phyloP scores from a whole-genome alignment of 23 tunicate genomes.

The Styela clava region DNA sequence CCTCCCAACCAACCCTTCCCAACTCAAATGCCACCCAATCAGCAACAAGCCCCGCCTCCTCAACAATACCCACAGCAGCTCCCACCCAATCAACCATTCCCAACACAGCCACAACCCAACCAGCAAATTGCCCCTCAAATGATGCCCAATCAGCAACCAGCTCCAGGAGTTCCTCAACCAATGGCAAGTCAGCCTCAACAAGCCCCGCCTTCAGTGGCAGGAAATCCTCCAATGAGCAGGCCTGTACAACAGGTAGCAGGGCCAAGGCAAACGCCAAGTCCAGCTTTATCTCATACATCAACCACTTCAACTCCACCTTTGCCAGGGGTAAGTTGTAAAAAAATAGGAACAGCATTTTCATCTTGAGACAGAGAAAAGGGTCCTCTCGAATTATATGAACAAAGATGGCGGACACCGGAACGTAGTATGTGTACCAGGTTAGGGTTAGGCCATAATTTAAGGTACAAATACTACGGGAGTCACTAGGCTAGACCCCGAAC shows the following conservation, averaged over 20 bases:
- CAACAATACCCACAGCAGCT: neutral
- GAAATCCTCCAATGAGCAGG: neutral
- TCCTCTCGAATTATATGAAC: neutral
- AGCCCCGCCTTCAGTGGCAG: neutral
- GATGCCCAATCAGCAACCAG: slow-evolving; percentile 1
- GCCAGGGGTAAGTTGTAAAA: neutral
- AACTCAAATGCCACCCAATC: slow-evolving; percentile 4
- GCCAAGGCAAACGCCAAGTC: slow-evolving; percentile 20
- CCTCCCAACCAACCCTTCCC: slow-evolving; percentile 5
- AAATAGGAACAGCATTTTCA: no score
- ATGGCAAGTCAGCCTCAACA: neutral
- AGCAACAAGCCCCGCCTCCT: neutral
- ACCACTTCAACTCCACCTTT: slow-evolving; percentile 24
- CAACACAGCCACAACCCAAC: slow-evolving; percentile 10
- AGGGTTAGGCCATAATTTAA: no score
- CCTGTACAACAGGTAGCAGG: slow-evolving; percentile 23
- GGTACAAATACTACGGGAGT: no score
- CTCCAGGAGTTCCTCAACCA: neutral
- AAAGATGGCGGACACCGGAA: no score
- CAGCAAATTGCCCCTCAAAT: neutral
- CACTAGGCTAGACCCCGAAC: no score
- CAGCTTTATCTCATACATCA: slow-evolving; percentile 4
- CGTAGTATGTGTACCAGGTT: no score
- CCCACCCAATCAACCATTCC: slow-evolving; percentile 7
- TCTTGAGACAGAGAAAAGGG: no score